Conservation (phyloP, 2,888 invertebrate genomes). For the Chrysomela aeneicollis region DNA sequence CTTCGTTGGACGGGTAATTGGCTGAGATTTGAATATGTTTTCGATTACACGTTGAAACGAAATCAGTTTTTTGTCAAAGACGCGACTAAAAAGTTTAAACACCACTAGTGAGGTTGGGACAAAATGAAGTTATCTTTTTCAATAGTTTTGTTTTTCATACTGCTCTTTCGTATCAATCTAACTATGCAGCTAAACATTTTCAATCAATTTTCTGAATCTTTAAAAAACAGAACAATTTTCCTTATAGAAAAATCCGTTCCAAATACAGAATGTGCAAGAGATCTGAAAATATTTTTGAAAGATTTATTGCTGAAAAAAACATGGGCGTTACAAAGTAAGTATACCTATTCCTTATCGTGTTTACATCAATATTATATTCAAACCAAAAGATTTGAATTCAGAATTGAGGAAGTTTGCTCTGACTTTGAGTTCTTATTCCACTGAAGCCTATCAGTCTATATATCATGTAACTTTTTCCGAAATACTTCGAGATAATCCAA, state of each 20-base stretch:
- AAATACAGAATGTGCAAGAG: not conserved
- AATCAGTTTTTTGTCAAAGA: too few species aligned
- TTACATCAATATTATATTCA: too few species aligned
- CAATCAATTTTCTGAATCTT: not conserved
- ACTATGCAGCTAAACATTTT: not conserved
- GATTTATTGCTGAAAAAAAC: not conserved
- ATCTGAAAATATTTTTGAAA: not conserved
- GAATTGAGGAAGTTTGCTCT: too few species aligned
- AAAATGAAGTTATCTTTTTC: not conserved
- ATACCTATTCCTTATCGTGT: too few species aligned
- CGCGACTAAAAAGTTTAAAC: too few species aligned
- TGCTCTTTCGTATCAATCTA: not conserved
- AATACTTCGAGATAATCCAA: too few species aligned
- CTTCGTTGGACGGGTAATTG: not conserved
- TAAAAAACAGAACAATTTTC: not conserved
- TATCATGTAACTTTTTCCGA: too few species aligned
- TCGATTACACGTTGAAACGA: not conserved
- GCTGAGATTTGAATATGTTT: not conserved
- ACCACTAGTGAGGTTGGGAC: too few species aligned
- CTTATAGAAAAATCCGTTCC: not conserved
- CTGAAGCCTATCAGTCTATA: too few species aligned
- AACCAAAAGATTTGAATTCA: too few species aligned
- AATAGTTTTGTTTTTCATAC: not conserved
- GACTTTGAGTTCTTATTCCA: too few species aligned
- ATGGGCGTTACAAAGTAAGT: not conserved